Conservation (phyloP, 2,113 vertebrate genomes). For the Gracilinanus agilis region DNA sequence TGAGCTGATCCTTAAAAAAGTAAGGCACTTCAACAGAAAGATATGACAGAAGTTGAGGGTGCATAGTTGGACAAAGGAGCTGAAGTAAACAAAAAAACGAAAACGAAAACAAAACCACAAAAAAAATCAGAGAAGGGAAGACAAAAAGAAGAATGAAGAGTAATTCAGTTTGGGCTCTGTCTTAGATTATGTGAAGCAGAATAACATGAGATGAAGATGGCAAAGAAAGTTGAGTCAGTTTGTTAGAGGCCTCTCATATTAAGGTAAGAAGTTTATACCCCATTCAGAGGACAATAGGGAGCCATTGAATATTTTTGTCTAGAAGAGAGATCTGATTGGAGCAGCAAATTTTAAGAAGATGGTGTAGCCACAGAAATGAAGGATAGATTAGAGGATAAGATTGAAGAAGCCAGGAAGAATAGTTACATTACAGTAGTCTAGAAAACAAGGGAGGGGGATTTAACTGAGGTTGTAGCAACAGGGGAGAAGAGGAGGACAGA, state of each 20-base stretch:
- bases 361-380: neutral
- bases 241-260: neutral
- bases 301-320: neutral
- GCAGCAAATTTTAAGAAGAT: neutral
- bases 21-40: neutral
- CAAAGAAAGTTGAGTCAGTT: neutral
- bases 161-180: neutral
- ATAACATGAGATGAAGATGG: neutral
- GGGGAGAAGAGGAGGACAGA: neutral
- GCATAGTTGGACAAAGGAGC: neutral
- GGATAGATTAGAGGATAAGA: neutral
- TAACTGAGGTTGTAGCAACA: neutral
- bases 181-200: neutral
- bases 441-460: neutral
- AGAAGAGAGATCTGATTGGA: neutral
- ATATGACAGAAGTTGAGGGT: neutral
- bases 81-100: neutral
- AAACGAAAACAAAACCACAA: too few relatives aligned
- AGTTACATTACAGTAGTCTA: neutral
- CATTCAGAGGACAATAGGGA: neutral
- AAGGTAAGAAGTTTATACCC: neutral
- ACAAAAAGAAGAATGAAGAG: neutral
- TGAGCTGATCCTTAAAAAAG: neutral
- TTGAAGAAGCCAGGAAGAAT: neutral
- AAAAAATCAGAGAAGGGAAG: neutral